Base-by-base conservation (phyloP, 92 coral and sea anemone species). In the Bergia sp. region DNA sequence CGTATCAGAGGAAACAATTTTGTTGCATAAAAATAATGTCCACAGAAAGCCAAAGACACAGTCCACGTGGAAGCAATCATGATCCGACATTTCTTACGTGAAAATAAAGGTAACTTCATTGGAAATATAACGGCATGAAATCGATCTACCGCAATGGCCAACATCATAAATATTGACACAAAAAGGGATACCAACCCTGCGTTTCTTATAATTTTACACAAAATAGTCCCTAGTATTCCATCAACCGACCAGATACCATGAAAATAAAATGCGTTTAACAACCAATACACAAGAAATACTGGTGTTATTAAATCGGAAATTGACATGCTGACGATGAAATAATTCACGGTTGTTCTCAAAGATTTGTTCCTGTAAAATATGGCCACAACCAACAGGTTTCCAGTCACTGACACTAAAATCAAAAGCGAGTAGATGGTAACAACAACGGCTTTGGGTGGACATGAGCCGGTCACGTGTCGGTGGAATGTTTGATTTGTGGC, bases 361-460 rank as follows among this genome's bases (percentile, higher is more conserved):
- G 73, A 66, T 66, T 66, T 66, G 73, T 66, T 66, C n/a, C 73
- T 66, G 73, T 66, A 66, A 18, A 66, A 66, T 66, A 66, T 3
- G 73, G 73, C 73, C n/a, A 66, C 73, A 66, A 66, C 73, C 73
- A 66, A 66, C 73, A 66, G 0, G 73, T 66, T 66, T 66, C 73
- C 73, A 66, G 73, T 66, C 73, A 66, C 15, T 66, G 20, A 66
- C 15, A 23, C 73, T 6, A 66, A 6, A 66, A 66, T 6, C n/a
- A 66, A 66, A 66, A 66, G n/a, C 8, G 8, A 66, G n/a, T 6
- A 18, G 15, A 66, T 1, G 2, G 73, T 66, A 66, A 66, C 73
- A 9, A 18, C n/a, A 66, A 66, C 4, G 73, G 73, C n/a, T 1
- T 13, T 18, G 20, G 73, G n/a, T 66, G 73, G 29, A 11, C 73